A percentile compares a stretch with the other conserved stretches of the same genome.
Evolutionary conservation across 64 coral and sea anemone genomes (phyloP).

Genomic region (Stichodactyla mertensii): DNA sequence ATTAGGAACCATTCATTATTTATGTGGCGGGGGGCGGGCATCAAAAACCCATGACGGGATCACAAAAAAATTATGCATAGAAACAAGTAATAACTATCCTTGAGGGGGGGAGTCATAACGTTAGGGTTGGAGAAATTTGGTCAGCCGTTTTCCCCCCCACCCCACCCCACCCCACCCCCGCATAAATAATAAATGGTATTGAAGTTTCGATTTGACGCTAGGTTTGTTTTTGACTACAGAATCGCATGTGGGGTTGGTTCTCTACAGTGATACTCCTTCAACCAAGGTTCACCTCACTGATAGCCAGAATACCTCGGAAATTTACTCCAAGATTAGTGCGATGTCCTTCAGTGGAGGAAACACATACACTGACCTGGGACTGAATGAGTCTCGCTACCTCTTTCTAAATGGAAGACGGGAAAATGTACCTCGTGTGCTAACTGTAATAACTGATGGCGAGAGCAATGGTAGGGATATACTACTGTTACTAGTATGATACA

Average conservation of each 20-base stretch:
- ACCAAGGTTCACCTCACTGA: neutral
- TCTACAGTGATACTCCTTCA: neutral
- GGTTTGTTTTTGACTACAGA: neutral
- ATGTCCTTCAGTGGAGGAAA: neutral
- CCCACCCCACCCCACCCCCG: too few relatives aligned
- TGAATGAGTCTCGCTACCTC: neutral
- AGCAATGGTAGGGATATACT: conserved; percentile 5
- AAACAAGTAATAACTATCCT: too few relatives aligned
- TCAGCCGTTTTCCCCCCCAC: too few relatives aligned
- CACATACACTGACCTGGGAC: conserved; percentile 13
- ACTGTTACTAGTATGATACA: neutral
- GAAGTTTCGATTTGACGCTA: neutral
- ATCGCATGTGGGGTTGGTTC: neutral
- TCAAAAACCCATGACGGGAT: too few relatives aligned
- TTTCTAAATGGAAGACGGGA: neutral
- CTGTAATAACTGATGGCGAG: conserved; percentile 18
- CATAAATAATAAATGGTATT: too few relatives aligned
- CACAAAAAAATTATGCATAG: too few relatives aligned
- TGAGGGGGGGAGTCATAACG: too few relatives aligned
- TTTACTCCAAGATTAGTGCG: neutral
- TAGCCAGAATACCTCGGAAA: neutral
- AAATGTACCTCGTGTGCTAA: neutral
- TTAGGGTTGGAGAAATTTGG: too few relatives aligned
- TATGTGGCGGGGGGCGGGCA: too few relatives aligned
- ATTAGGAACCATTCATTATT: too few relatives aligned